Conservation (phyloP, 2,113 vertebrate genomes). For the Protobothrops flavoviridis region DNA sequence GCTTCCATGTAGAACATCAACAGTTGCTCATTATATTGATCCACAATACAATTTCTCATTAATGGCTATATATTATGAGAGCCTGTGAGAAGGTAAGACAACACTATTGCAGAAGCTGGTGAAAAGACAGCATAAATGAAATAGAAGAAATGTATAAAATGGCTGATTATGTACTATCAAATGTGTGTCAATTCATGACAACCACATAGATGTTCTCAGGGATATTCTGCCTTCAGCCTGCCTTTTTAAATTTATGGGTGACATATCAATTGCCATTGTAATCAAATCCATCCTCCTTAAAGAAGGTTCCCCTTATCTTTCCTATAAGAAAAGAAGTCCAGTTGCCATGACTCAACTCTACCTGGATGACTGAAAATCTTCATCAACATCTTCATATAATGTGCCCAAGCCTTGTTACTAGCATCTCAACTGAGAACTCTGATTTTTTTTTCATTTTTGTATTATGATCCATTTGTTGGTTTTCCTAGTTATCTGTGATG, state of each 20-base stretch:
- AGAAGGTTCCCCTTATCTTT: neutral
- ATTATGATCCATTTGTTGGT: neutral
- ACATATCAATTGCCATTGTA: neutral
- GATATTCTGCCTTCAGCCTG: neutral
- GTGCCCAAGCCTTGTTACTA: neutral
- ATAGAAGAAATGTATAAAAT: neutral
- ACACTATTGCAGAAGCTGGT: neutral
- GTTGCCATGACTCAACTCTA: too few relatives aligned
- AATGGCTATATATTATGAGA: neutral
- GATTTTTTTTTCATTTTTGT: neutral
- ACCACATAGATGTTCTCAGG: neutral
- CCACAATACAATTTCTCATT: neutral
- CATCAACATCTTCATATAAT: too few relatives aligned
- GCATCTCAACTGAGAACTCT: neutral
- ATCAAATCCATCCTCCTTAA: neutral
- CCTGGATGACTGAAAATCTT: too few relatives aligned
- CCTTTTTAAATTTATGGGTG: neutral
- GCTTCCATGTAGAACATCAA: neutral
- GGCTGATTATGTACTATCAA: neutral
- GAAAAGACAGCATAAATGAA: neutral
- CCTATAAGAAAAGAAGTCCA: neutral
- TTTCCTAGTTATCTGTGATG: neutral
- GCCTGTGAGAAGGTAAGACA: too few relatives aligned
- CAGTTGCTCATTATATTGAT: neutral
- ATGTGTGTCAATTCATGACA: neutral